phyloP scores from a whole-genome alignment of 2,888 invertebrate genomes.

The Ametastegia equiseti region DNA sequence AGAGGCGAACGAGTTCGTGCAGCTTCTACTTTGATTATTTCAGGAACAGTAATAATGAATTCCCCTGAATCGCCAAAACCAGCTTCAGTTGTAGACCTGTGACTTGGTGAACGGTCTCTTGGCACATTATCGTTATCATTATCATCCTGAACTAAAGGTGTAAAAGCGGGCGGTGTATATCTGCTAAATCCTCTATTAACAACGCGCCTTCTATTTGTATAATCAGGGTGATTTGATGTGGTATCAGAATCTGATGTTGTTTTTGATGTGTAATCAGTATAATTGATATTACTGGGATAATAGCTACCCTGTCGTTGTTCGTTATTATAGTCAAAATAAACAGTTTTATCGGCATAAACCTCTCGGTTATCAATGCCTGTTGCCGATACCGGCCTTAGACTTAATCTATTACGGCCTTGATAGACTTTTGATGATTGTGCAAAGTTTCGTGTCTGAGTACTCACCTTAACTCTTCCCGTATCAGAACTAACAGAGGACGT shows the following conservation, averaged over 20 bases:
- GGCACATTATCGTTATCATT: neutral
- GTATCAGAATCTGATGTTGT: constrained; percentile 8
- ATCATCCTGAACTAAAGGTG: constrained; percentile 33
- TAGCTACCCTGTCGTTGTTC: constrained; percentile 31
- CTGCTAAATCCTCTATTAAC: constrained; percentile 57
- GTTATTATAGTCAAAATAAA: constrained; percentile 39
- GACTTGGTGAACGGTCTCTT: constrained; percentile 19
- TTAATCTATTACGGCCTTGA: constrained; percentile 61
- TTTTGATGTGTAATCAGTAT: constrained; percentile 35
- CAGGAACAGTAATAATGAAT: neutral
- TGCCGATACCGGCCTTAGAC: constrained; percentile 51
- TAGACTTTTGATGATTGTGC: constrained; percentile 67
- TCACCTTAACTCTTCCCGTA: constrained; percentile 71
- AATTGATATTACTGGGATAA: constrained; percentile 10
- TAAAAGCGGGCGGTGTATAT: constrained; percentile 57
- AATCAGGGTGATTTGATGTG: constrained; percentile 24
- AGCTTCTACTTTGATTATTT: neutral
- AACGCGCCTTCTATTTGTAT: constrained; percentile 49
- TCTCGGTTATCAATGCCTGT: constrained; percentile 32
- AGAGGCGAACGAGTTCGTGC: neutral
- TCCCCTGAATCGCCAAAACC: constrained; percentile 41
- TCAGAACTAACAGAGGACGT: constrained; percentile 57
- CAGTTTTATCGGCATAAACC: constrained; percentile 38
- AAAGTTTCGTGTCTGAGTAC: constrained; percentile 71
- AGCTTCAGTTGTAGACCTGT: constrained; percentile 52